Evolutionary conservation across 2,888 invertebrate genomes (phyloP).

Genomic region (Drosophila falleni): DNA sequence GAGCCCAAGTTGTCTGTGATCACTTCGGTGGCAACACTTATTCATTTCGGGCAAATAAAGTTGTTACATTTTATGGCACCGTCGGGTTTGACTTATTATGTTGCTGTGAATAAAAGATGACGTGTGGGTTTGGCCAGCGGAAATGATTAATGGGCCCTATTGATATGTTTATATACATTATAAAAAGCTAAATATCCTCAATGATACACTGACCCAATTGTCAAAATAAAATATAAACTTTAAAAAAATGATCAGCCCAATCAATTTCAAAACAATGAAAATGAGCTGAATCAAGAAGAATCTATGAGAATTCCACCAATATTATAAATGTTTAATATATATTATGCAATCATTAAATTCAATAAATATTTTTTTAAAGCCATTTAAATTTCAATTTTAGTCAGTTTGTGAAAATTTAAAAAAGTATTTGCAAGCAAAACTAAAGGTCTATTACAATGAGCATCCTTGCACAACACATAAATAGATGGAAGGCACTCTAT

Average conservation of each 20-base stretch:
- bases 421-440: background rate
- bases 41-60: constrained; percentile 57
- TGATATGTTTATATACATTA: constrained; percentile 39
- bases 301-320: no score
- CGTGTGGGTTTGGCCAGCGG: constrained; percentile 49
- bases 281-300: no score
- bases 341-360: no score
- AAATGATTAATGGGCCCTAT: constrained; percentile 66
- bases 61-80: constrained; percentile 63
- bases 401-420: background rate
- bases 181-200: constrained; percentile 2
- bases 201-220: constrained; percentile 1
- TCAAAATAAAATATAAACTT: no score
- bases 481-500: constrained; percentile 39
- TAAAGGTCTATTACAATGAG: background rate
- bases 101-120: constrained; percentile 49
- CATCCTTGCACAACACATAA: constrained; percentile 21
- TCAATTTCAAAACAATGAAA: background rate
- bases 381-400: no score
- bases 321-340: no score
- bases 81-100: constrained; percentile 14
- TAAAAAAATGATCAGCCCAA: no score
- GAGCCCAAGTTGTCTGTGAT: constrained; percentile 32
- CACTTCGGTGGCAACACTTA: constrained; percentile 34
- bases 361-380: no score